Conservation (phyloP, 2,888 invertebrate genomes). For the Chymomyza fuscimana region DNA sequence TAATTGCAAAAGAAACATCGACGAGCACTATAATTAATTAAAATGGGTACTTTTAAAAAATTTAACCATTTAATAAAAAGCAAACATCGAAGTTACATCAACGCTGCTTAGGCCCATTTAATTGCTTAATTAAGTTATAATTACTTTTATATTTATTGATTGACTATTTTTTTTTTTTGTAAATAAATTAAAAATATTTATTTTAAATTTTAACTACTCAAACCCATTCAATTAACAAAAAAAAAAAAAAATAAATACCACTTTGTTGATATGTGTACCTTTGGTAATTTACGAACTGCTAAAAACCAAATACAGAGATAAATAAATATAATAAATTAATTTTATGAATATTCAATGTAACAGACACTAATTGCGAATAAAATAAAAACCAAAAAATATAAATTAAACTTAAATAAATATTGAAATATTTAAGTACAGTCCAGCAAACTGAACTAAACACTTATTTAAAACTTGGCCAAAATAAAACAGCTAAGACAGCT, state of each 20-base stretch:
- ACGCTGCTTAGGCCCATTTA: conserved; percentile 31
- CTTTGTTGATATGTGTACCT: conserved; percentile 59
- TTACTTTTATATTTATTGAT: too few species aligned
- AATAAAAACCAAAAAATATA: background rate
- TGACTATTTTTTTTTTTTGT: background rate
- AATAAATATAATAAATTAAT: background rate
- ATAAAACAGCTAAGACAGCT: background rate
- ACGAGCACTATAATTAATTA: background rate
- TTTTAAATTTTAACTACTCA: background rate
- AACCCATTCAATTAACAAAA: background rate
- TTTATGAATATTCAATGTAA: background rate
- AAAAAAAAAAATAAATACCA: background rate
- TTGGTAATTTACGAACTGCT: conserved; percentile 45
- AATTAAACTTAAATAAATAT: background rate
- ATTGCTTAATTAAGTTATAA: background rate
- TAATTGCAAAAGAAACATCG: background rate
- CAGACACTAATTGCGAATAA: background rate
- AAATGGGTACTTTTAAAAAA: background rate
- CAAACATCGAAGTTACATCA: conserved; percentile 54
- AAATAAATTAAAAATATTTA: background rate
- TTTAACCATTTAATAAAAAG: conserved; percentile 10
- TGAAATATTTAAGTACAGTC: background rate
- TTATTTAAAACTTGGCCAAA: background rate
- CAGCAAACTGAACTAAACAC: background rate
- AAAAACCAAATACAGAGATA: background rate